Percentiles rank a stretch among this genome's conserved stretches.
These are phyloP conservation scores for Heliconius aoede DNA, from an alignment of 2,888 invertebrate species.

Conservation along the genomic window DNA sequence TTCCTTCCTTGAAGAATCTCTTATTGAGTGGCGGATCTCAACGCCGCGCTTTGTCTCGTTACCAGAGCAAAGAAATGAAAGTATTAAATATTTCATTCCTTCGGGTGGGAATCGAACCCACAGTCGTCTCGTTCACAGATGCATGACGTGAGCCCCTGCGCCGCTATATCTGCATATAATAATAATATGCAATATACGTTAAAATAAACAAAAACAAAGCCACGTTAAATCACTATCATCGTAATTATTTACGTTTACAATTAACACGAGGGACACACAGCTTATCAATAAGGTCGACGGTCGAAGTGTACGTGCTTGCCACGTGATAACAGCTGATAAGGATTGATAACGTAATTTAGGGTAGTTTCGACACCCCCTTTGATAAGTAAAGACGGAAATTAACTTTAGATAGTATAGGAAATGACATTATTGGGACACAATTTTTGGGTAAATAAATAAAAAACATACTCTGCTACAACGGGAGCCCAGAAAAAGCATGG, in stretches of 20 bases:
- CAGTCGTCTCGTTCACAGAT: background rate
- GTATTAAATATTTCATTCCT: background rate
- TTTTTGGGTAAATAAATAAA: background rate
- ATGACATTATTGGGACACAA: background rate
- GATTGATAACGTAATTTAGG: constrained; percentile 19
- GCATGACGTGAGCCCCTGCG: background rate
- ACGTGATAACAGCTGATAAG: constrained; percentile 31
- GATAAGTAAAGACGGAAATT: constrained; percentile 16
- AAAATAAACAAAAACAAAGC: constrained; percentile 6
- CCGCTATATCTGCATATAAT: no score
- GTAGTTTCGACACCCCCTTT: constrained; percentile 24
- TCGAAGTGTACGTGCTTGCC: constrained; percentile 18
- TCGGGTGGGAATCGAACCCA: background rate
- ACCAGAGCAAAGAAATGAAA: background rate
- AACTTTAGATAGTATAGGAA: background rate
- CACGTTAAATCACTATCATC: background rate
- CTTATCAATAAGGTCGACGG: constrained; percentile 26
- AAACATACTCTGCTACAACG: no score
- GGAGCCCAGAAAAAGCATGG: no score
- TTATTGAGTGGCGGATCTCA: background rate
- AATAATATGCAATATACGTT: background rate
- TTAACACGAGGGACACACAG: background rate
- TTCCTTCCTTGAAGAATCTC: background rate
- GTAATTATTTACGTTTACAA: background rate
- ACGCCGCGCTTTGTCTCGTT: no score